Evolutionary conservation across 2,888 invertebrate species (phyloP).

Genomic region (Agrochola circellaris): DNA sequence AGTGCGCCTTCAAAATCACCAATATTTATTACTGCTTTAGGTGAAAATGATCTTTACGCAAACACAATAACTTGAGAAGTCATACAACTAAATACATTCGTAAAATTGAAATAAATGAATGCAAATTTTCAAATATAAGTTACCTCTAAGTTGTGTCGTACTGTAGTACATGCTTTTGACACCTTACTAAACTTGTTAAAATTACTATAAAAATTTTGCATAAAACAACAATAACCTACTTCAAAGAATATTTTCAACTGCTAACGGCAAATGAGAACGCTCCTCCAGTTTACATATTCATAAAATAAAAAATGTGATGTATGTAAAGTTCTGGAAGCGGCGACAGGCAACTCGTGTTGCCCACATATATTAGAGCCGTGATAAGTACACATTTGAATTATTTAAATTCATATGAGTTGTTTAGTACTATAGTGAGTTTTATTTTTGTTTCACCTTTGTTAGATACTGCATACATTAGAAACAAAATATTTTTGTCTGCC

Average conservation of each 20-base stretch:
- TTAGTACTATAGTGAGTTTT: background rate
- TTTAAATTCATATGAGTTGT: constrained; percentile 31
- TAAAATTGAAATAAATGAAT: no score
- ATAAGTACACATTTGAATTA: constrained; percentile 53
- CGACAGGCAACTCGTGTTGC: constrained; percentile 25
- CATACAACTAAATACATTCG: no score
- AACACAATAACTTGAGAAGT: no score
- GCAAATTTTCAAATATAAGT: no score
- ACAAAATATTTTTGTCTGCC: background rate
- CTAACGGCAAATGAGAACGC: constrained; percentile 13
- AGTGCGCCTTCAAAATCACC: no score
- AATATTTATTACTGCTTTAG: no score
- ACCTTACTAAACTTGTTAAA: background rate
- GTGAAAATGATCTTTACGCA: no score
- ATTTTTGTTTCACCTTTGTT: background rate
- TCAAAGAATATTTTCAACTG: constrained; percentile 2
- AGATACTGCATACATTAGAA: background rate
- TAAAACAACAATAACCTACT: background rate
- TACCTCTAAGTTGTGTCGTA: no score
- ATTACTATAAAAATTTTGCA: background rate
- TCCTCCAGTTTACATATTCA: constrained; percentile 40
- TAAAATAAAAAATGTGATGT: constrained; percentile 45
- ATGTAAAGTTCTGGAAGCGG: constrained; percentile 12
- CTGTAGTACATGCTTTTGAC: background rate
- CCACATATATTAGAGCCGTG: constrained; percentile 36